Conservation (phyloP, 1,140 invertebrate genomes). For the Drosophila leontia region DNA sequence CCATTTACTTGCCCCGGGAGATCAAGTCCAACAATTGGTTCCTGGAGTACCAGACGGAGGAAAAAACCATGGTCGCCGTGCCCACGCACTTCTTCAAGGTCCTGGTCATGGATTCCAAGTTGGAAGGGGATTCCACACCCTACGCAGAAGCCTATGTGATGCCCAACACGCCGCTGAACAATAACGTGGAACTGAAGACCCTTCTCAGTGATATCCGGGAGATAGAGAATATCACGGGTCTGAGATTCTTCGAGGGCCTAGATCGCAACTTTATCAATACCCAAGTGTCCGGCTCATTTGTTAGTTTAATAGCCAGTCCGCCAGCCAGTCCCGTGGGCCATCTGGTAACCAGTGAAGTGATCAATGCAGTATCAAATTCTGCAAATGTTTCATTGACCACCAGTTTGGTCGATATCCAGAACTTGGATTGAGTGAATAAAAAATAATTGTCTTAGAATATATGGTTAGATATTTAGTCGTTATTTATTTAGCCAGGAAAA, state of each 20-base stretch:
- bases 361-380: not conserved
- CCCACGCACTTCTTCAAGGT: constrained; percentile 99
- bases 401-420: not conserved
- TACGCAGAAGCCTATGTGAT: constrained; percentile 97
- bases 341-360: not conserved
- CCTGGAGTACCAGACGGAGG: constrained; percentile 97
- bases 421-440: not conserved
- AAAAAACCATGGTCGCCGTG: constrained; percentile 96
- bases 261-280: constrained; percentile 62
- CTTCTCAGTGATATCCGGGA: constrained; percentile 95
- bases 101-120: constrained; percentile 89
- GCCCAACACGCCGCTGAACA: constrained; percentile 94
- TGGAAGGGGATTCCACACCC: constrained; percentile 86
- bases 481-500: constrained; percentile 9
- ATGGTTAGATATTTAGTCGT: not conserved
- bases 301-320: not conserved
- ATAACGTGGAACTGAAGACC: constrained; percentile 89
- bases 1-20: constrained; percentile 95
- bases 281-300: constrained; percentile 16
- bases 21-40: constrained; percentile 93
- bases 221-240: constrained; percentile 95
- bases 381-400: not conserved
- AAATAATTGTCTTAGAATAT: not conserved
- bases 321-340: not conserved
- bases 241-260: constrained; percentile 94